phyloP scores from a whole-genome alignment of 2,113 vertebrate species.

The Tamias sibiricus region DNA sequence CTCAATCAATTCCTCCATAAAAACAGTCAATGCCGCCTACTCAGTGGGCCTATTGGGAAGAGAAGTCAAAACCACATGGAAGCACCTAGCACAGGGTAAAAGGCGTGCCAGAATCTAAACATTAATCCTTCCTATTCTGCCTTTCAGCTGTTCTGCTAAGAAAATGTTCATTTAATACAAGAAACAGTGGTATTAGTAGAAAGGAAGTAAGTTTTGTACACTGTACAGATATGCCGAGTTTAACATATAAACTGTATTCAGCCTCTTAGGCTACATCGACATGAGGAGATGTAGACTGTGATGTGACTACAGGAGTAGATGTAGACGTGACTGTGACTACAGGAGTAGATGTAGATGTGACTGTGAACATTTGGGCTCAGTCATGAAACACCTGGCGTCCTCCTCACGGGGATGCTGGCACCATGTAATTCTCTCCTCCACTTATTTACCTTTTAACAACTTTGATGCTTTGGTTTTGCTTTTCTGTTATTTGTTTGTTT shows the following conservation, averaged over 20 bases:
- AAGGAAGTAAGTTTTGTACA: neutral
- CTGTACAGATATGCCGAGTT: neutral
- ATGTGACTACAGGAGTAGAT: too few species aligned
- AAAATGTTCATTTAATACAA: neutral
- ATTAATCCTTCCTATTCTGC: neutral
- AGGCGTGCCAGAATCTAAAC: neutral
- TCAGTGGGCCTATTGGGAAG: neutral
- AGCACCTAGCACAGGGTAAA: fast-evolving
- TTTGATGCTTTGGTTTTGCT: neutral
- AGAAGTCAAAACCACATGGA: too few species aligned
- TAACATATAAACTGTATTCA: neutral
- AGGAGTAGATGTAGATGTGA: too few species aligned
- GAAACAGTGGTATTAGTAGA: neutral
- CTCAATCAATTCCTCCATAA: neutral
- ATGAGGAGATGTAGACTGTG: too few species aligned
- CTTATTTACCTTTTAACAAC: neutral
- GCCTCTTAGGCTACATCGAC: neutral
- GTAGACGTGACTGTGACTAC: too few species aligned
- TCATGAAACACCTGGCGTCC: neutral
- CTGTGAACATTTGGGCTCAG: neutral
- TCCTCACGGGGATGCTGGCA: fast-evolving
- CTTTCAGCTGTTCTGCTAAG: neutral
- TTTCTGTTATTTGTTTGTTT: neutral
- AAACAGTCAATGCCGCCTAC: neutral
- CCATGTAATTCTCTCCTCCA: neutral